Evolutionary conservation across 2,888 invertebrate species (phyloP).

Genomic region (Limnephilus marmoratus): DNA sequence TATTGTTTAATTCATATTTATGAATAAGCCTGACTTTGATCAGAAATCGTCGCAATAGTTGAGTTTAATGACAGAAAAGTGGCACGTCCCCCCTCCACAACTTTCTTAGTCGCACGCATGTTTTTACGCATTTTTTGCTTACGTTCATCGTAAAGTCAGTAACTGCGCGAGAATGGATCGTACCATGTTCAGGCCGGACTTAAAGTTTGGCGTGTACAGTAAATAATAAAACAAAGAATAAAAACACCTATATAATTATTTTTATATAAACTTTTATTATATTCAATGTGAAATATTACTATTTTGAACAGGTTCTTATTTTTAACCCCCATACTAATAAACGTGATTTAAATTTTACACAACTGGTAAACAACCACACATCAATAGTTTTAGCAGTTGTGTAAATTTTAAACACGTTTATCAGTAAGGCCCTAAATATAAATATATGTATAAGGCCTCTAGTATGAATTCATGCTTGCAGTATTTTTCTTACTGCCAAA

Average conservation of each 20-base stretch:
- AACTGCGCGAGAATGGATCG: no score
- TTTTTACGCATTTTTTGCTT: no score
- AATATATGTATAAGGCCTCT: slow-evolving; percentile 48
- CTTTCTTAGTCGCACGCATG: no score
- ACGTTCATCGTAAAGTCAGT: no score
- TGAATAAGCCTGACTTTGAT: not conserved
- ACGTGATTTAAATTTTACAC: no score
- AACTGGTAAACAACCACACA: no score
- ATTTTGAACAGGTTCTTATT: slow-evolving; percentile 48
- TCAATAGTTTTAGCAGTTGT: no score
- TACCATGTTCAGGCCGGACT: not conserved
- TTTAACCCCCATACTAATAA: not conserved
- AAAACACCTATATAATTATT: slow-evolving; percentile 47
- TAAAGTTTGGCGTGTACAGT: not conserved
- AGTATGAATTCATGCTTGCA: slow-evolving; percentile 51
- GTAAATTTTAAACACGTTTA: no score
- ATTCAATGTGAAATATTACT: slow-evolving; percentile 55
- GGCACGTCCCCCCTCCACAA: no score
- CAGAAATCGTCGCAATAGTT: no score
- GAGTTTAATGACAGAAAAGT: no score
- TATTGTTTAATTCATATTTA: no score
- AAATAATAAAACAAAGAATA: not conserved
- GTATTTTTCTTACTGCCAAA: slow-evolving; percentile 34
- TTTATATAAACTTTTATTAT: slow-evolving; percentile 43
- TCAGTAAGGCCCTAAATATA: not conserved